Percentiles rank a stretch among this genome's conserved stretches.
Evolutionary conservation across 2,113 vertebrate species (phyloP).

Genomic region (Scortum barcoo): DNA sequence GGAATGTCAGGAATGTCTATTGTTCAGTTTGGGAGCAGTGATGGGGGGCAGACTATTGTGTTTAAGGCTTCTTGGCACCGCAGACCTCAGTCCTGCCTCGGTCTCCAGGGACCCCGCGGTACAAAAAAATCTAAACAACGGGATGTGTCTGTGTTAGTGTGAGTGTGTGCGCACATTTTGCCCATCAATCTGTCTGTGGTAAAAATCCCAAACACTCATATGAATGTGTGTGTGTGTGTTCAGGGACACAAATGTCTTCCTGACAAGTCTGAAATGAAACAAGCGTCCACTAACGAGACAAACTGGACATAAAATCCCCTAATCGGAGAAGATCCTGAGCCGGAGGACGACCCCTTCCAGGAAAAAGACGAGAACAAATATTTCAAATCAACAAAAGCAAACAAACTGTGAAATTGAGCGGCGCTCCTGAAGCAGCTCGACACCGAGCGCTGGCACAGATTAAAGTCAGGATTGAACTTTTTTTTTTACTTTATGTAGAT

Average conservation of each 20-base stretch:
- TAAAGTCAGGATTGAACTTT: too few relatives aligned
- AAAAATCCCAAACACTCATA: conserved; percentile 41
- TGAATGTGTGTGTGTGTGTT: conserved; percentile 13
- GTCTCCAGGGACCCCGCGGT: conserved; percentile 66
- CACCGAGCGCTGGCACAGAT: neutral
- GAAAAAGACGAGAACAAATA: conserved; percentile 42
- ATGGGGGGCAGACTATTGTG: conserved; percentile 77
- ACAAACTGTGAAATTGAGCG: conserved; percentile 44
- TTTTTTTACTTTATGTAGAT: too few relatives aligned
- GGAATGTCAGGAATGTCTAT: conserved; percentile 79
- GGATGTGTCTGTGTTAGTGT: conserved; percentile 45
- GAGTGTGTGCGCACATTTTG: neutral
- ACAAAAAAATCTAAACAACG: conserved; percentile 63
- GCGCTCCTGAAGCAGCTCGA: conserved; percentile 18
- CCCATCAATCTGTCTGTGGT: conserved; percentile 54
- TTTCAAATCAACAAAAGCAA: conserved; percentile 42
- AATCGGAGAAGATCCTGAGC: neutral
- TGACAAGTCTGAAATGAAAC: conserved; percentile 25
- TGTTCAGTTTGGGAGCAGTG: conserved; percentile 67
- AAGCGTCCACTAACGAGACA: conserved; percentile 11
- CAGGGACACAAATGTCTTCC: neutral
- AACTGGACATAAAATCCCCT: neutral
- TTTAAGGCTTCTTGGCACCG: conserved; percentile 73
- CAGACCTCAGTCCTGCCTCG: conserved; percentile 54
- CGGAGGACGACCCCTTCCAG: conserved; percentile 7